Percentiles rank a stretch among this genome's conserved stretches.
Conservation (phyloP, 1,140 invertebrate species). For the Drosophila bifasciata region DNA sequence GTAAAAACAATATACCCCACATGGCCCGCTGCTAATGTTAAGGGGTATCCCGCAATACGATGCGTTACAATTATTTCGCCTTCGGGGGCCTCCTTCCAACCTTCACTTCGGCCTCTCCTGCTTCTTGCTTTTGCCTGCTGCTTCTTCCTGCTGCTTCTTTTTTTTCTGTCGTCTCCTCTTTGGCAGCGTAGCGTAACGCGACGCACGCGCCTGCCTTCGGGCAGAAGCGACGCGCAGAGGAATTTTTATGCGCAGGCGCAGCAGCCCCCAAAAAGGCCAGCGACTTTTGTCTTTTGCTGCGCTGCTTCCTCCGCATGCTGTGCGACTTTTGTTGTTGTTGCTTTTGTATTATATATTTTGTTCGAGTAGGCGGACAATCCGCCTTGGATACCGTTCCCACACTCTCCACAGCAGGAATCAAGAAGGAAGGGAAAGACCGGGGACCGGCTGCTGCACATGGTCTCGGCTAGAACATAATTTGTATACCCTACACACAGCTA, state of each 20-base stretch:
- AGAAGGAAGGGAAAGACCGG: neutral
- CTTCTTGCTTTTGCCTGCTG: neutral
- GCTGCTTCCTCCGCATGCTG: constrained; percentile 7
- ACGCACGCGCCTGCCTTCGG: constrained; percentile 32
- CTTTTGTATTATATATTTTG: constrained; percentile 8
- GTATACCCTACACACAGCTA: too few species aligned
- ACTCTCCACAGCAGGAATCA: constrained; percentile 3
- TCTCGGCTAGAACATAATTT: too few species aligned
- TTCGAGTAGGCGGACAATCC: constrained; percentile 50
- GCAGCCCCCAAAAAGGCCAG: constrained; percentile 70
- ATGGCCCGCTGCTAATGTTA: too few species aligned
- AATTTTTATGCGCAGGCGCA: constrained; percentile 35
- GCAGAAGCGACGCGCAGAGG: constrained; percentile 7
- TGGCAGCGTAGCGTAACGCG: constrained; percentile 11
- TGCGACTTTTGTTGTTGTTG: neutral
- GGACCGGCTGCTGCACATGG: too few species aligned
- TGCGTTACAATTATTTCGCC: constrained; percentile 26
- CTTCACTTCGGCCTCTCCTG: constrained; percentile 4
- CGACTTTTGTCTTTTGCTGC: constrained; percentile 28
- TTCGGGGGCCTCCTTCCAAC: constrained; percentile 14
- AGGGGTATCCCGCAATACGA: too few species aligned
- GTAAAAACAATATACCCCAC: too few species aligned
- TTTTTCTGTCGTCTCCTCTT: constrained; percentile 3
- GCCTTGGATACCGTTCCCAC: constrained; percentile 6
- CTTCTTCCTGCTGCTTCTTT: too few species aligned